Percentiles rank a stretch among this genome's conserved stretches.
Conservation (phyloP, 2,888 invertebrate genomes). For the Colletes collaris region DNA sequence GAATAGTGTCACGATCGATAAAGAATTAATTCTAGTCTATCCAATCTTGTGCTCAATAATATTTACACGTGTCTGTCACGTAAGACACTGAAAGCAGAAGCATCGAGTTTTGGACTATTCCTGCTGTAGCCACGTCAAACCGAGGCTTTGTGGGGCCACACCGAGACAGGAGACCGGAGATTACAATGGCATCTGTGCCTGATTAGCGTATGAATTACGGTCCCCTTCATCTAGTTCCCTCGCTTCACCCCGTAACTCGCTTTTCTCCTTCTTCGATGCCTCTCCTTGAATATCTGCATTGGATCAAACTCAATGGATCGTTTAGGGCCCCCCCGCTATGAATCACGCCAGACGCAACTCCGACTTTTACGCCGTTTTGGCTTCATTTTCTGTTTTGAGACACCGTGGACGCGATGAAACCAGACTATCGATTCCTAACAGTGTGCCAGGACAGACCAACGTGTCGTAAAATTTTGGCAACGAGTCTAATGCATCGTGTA, state of each 20-base stretch:
- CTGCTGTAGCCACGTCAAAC: constrained; percentile 79
- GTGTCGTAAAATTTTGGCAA: too few relatives aligned
- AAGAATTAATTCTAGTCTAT: too few relatives aligned
- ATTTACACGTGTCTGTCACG: constrained; percentile 74
- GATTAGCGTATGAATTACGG: constrained; percentile 83
- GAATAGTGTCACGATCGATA: too few relatives aligned
- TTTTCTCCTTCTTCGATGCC: constrained; percentile 56
- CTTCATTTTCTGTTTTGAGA: background rate
- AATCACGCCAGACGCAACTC: background rate
- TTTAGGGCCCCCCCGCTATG: too few relatives aligned
- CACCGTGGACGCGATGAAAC: background rate
- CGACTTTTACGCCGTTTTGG: background rate
- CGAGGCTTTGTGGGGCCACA: constrained; percentile 80
- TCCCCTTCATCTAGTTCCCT: constrained; percentile 66
- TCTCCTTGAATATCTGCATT: constrained; percentile 25
- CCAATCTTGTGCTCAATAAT: constrained; percentile 68
- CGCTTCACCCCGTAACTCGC: constrained; percentile 40
- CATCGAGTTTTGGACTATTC: constrained; percentile 76
- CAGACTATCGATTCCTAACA: too few relatives aligned
- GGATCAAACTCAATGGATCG: constrained; percentile 14
- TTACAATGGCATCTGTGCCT: constrained; percentile 83
- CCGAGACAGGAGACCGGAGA: constrained; percentile 81
- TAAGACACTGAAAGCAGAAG: constrained; percentile 38
- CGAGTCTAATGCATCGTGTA: too few relatives aligned
- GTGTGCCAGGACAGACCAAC: too few relatives aligned